phyloP scores from a whole-genome alignment of 2,113 vertebrate species.

The Phaethon lepturus region DNA sequence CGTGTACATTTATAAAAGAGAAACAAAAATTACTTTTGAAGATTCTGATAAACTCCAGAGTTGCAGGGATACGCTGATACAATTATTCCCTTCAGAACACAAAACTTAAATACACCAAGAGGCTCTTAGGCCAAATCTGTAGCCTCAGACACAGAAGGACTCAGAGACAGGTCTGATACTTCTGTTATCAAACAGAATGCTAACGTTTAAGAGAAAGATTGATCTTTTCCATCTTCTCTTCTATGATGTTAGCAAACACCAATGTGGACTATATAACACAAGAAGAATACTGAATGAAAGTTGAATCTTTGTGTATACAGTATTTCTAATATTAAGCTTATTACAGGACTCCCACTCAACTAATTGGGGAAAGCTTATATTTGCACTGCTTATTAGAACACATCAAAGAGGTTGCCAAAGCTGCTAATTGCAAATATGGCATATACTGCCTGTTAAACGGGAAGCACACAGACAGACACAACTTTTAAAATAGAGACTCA shows the following conservation, averaged over 20 bases:
- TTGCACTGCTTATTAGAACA: constrained; percentile 14
- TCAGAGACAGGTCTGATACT: neutral
- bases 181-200: rapidly evolving
- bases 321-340: neutral
- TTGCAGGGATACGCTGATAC: rapidly evolving
- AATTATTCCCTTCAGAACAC: neutral
- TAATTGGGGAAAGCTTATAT: constrained; percentile 1
- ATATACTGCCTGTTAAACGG: constrained; percentile 55
- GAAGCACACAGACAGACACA: constrained; percentile 67
- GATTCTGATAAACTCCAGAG: neutral
- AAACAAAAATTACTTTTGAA: neutral
- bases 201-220: rapidly evolving
- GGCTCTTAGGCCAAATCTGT: neutral
- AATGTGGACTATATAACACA: neutral
- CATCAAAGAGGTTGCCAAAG: constrained; percentile 51
- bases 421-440: constrained; percentile 69
- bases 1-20: neutral
- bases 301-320: neutral
- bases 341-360: constrained; percentile 28
- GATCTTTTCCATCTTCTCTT: neutral
- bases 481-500: constrained; percentile 67
- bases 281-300: neutral
- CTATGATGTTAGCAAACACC: neutral
- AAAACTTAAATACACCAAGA: rapidly evolving
- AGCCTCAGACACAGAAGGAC: neutral